These are phyloP conservation scores for Heterodera schachtii DNA, from an alignment of 1,140 invertebrate species.

Conservation along the genomic window DNA sequence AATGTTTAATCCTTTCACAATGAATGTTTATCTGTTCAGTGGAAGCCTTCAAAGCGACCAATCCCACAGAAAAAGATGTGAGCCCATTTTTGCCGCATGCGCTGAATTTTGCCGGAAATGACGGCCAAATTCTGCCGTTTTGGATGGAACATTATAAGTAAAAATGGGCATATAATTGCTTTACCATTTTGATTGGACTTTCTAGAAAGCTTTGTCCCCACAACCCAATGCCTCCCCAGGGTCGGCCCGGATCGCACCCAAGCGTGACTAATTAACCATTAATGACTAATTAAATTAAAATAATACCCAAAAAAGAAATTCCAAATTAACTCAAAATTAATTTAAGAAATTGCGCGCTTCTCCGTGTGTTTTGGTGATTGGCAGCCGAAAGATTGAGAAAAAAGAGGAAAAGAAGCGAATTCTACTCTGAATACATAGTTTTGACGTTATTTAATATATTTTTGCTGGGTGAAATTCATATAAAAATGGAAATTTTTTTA, in stretches of 20 bases:
- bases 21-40: background rate
- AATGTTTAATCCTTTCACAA: background rate
- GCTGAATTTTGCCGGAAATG: constrained; percentile 19
- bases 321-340: too few relatives aligned
- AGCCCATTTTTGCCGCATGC: constrained; percentile 20
- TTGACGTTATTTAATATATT: too few relatives aligned
- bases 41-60: constrained; percentile 21
- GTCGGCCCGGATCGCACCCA: constrained; percentile 65
- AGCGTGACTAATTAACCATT: background rate
- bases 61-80: constrained; percentile 8
- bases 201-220: constrained; percentile 25
- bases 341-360: background rate
- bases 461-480: too few relatives aligned
- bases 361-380: background rate
- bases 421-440: too few relatives aligned
- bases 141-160: constrained; percentile 25
- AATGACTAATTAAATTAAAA: too few relatives aligned
- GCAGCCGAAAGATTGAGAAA: background rate
- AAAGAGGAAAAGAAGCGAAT: too few relatives aligned
- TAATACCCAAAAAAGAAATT: too few relatives aligned
- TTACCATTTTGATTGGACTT: background rate
- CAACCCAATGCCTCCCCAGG: constrained; percentile 15
- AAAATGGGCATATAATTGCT: background rate
- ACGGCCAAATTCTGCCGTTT: constrained; percentile 18
- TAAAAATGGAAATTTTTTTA: too few relatives aligned